These are phyloP conservation scores for Sphenopsis melanotis DNA, from an alignment of 2,797 vertebrate genomes.

Conservation along the genomic window DNA sequence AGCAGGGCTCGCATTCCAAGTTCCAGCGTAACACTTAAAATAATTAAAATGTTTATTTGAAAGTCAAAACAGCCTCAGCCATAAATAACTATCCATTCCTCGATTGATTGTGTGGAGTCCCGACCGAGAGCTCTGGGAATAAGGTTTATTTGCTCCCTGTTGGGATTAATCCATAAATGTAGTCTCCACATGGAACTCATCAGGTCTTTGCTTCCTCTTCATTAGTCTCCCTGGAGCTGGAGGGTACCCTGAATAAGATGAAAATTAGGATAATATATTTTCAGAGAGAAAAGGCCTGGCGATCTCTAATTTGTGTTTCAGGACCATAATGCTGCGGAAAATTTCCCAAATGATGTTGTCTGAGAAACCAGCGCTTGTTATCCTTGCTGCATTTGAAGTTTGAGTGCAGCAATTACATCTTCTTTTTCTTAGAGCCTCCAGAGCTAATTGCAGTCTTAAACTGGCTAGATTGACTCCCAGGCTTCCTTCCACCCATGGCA, in stretches of 20 bases:
- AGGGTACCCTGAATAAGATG: constrained; percentile 49
- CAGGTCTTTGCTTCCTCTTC: constrained; percentile 65
- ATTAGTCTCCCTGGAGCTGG: constrained; percentile 61
- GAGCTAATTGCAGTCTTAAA: constrained; percentile 3
- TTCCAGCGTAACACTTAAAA: constrained; percentile 64
- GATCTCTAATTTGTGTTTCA: constrained; percentile 35
- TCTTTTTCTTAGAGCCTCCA: neutral
- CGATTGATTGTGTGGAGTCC: constrained; percentile 18
- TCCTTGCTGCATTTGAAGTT: neutral
- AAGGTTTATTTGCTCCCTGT: constrained; percentile 70
- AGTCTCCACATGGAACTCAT: constrained; percentile 67
- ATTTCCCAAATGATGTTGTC: constrained; percentile 28
- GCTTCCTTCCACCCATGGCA: neutral
- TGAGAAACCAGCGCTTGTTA: constrained; percentile 14
- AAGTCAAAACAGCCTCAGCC: constrained; percentile 55
- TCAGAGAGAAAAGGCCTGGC: constrained; percentile 22
- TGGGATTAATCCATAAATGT: constrained; percentile 74
- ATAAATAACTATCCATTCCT: constrained; percentile 63
- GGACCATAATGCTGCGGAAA: constrained; percentile 13
- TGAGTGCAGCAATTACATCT: constrained; percentile 5
- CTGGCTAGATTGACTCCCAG: neutral
- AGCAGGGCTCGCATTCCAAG: neutral
- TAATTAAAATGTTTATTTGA: constrained; percentile 70
- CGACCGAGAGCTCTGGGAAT: constrained; percentile 42
- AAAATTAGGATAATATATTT: constrained; percentile 65